phyloP scores from a whole-genome alignment of 2,888 invertebrate species.

The Phaedon cochleariae region DNA sequence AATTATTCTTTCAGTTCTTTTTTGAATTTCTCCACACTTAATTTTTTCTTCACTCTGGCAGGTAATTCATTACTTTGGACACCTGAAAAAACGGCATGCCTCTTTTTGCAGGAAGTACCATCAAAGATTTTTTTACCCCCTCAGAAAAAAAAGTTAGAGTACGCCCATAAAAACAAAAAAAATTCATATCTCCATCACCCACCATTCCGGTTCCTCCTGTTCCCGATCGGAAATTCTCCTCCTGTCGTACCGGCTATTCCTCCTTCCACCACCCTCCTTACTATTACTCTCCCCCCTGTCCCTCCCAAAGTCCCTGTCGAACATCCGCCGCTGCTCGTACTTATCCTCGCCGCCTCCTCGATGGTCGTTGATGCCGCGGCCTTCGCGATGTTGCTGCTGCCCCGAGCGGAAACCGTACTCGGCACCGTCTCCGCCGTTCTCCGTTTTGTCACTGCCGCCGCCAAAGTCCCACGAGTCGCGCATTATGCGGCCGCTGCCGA shows the following conservation, averaged over 20 bases:
- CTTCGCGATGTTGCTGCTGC: constrained; percentile 34
- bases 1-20: too few species aligned
- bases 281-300: constrained; percentile 53
- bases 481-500: constrained; percentile 87
- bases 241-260: constrained; percentile 48
- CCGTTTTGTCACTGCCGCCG: constrained; percentile 39
- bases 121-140: too few species aligned
- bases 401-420: constrained; percentile 45
- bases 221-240: constrained; percentile 52
- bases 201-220: constrained; percentile 62
- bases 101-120: too few species aligned
- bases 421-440: constrained; percentile 13
- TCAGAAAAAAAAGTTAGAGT: too few species aligned
- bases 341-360: too few species aligned
- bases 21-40: too few species aligned
- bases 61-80: too few species aligned
- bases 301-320: constrained; percentile 67
- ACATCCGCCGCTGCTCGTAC: constrained; percentile 51
- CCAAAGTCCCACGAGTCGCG: constrained; percentile 57
- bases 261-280: constrained; percentile 44
- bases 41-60: too few species aligned
- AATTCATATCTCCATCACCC: constrained; percentile 18
- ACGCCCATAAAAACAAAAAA: too few species aligned
- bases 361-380: too few species aligned
- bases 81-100: too few species aligned